These are phyloP conservation scores for Thomomys bottae DNA, from an alignment of 2,113 vertebrate genomes.

Conservation along the genomic window DNA sequence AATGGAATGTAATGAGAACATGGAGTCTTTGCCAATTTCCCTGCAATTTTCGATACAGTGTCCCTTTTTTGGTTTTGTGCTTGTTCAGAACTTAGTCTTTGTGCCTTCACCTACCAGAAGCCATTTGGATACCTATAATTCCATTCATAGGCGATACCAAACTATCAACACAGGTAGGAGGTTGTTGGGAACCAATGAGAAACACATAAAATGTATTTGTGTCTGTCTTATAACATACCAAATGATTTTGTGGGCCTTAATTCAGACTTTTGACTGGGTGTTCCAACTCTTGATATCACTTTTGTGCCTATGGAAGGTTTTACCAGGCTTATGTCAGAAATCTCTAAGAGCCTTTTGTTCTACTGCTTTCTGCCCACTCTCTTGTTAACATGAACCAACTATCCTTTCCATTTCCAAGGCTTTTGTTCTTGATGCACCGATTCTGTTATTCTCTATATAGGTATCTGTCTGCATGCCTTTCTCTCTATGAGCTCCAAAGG, in stretches of 20 bases:
- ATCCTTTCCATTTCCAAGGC: background rate
- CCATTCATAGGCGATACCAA: too few species aligned
- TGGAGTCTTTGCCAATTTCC: background rate
- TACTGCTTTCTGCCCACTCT: background rate
- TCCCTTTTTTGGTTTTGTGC: background rate
- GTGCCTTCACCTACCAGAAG: background rate
- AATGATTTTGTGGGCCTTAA: too few species aligned
- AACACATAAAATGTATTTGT: too few species aligned
- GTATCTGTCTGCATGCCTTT: background rate
- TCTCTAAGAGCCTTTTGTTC: background rate
- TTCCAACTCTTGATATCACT: background rate
- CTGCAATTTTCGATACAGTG: background rate
- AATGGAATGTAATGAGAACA: background rate
- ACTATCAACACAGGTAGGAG: too few species aligned
- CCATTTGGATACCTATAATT: too few species aligned
- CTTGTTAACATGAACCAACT: background rate
- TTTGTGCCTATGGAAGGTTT: background rate
- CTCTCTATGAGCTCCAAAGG: background rate
- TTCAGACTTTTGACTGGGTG: too few species aligned
- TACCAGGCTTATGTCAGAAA: background rate
- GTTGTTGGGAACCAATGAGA: too few species aligned
- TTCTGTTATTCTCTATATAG: background rate
- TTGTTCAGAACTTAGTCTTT: background rate
- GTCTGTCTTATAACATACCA: too few species aligned
- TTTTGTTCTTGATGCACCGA: background rate